Percentiles rank a stretch among this genome's conserved stretches.
Conservation (phyloP, 2,113 vertebrate genomes). For the Vulpes ferrilata region DNA sequence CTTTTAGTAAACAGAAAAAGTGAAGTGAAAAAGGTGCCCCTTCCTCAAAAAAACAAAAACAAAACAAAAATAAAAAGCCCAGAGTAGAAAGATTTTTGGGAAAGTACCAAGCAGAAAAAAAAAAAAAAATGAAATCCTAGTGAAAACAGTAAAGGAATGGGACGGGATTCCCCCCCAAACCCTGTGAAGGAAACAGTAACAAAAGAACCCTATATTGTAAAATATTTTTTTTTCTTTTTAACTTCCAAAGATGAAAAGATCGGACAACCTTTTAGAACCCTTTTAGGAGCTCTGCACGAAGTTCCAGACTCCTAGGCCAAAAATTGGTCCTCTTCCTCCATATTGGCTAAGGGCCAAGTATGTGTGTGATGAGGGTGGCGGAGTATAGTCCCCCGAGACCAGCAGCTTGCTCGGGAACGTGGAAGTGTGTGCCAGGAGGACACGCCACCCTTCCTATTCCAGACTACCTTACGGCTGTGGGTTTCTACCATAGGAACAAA, state of each 20-base stretch:
- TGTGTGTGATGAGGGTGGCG: neutral
- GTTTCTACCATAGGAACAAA: slow-evolving; percentile 90
- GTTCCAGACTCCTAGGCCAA: neutral
- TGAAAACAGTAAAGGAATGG: slow-evolving; percentile 36
- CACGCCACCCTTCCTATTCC: neutral
- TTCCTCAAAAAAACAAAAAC: neutral
- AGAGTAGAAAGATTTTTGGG: neutral
- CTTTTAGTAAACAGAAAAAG: slow-evolving; percentile 38
- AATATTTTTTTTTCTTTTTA: neutral
- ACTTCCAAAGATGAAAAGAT: neutral
- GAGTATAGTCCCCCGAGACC: neutral
- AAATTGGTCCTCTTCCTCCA: neutral
- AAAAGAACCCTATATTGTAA: slow-evolving; percentile 9
- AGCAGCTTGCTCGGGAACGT: slow-evolving; percentile 4
- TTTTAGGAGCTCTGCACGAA: neutral
- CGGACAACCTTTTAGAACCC: neutral
- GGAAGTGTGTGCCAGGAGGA: neutral
- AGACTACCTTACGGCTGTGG: slow-evolving; percentile 15
- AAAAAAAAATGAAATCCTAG: neutral
- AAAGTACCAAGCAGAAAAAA: neutral
- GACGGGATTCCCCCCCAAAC: neutral
- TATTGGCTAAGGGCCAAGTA: neutral
- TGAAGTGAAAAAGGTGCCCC: neutral
- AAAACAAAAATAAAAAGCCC: neutral
- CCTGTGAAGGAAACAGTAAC: neutral